These are phyloP conservation scores for Macaria notata DNA, from an alignment of 2,888 invertebrate species.

Conservation along the genomic window DNA sequence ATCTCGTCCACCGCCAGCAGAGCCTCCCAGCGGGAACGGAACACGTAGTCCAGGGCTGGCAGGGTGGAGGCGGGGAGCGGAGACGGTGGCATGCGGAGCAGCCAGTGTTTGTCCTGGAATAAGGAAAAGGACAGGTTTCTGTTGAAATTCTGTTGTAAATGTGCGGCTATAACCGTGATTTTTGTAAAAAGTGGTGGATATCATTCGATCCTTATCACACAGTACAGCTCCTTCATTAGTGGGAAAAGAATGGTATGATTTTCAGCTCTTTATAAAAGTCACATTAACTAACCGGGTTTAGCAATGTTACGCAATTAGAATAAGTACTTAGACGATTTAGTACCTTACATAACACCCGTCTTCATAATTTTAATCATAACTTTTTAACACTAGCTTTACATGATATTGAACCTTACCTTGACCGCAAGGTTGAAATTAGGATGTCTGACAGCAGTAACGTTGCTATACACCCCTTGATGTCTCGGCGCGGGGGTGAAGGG, in stretches of 20 bases:
- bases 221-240: no score
- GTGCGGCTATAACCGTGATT: no score
- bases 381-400: neutral
- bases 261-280: no score
- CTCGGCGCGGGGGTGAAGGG: conserved; percentile 92
- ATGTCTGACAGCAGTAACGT: conserved; percentile 83
- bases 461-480: conserved; percentile 84
- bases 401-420: conserved; percentile 34
- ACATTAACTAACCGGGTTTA: no score
- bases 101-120: conserved; percentile 91
- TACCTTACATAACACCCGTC: no score
- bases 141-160: no score
- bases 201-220: no score
- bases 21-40: conserved; percentile 89
- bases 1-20: conserved; percentile 94
- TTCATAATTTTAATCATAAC: no score
- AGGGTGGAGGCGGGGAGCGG: conserved; percentile 84
- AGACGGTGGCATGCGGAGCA: conserved; percentile 86
- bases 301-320: no score
- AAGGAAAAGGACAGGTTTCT: neutral
- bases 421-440: conserved; percentile 85
- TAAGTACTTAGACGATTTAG: no score
- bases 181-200: no score
- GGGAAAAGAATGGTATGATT: no score
- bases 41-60: conserved; percentile 85